Conservation (phyloP, 2,888 invertebrate genomes). For the Tuta absoluta region DNA sequence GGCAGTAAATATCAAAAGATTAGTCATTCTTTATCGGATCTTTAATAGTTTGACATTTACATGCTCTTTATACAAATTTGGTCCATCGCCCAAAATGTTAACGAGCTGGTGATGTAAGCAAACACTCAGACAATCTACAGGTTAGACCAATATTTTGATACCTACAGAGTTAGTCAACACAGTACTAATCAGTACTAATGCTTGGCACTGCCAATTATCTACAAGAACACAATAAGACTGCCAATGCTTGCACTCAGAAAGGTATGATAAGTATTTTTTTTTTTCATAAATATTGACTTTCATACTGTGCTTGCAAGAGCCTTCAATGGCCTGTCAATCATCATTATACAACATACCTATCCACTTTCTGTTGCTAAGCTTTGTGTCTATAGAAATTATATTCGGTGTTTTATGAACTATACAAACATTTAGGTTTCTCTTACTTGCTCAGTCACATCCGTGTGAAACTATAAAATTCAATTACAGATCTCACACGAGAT, state of each 20-base stretch:
- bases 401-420: conserved; percentile 7
- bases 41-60: conserved; percentile 5
- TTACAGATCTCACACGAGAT: conserved; percentile 25
- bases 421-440: conserved; percentile 32
- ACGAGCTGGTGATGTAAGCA: neutral
- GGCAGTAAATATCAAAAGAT: too few relatives aligned
- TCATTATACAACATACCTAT: conserved; percentile 4
- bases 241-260: too few relatives aligned
- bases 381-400: conserved; percentile 1
- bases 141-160: neutral
- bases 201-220: too few relatives aligned
- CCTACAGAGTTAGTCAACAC: neutral
- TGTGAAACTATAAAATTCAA: conserved; percentile 28
- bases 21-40: neutral
- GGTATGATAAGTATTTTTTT: too few relatives aligned
- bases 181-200: too few relatives aligned
- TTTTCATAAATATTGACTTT: neutral
- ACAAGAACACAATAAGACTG: too few relatives aligned
- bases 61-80: neutral
- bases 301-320: neutral
- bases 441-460: conserved; percentile 30
- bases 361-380: conserved; percentile 25
- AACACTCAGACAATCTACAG: neutral
- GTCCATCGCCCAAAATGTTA: neutral
- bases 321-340: conserved; percentile 10